Conservation (phyloP, 1,140 invertebrate species). For the Drosophila nikananu region DNA sequence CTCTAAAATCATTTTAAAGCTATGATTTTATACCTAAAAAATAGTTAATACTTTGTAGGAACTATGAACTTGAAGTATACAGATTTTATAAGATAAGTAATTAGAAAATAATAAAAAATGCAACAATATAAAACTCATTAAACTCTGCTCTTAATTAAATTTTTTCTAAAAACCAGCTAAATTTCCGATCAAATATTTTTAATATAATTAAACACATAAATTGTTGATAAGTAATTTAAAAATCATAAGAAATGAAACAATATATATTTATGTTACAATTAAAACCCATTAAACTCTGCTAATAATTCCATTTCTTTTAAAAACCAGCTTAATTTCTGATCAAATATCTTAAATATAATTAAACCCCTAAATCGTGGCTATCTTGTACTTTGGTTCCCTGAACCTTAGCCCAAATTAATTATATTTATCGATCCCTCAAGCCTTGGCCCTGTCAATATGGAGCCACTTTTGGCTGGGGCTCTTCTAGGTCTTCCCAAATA, state of each 20-base stretch:
- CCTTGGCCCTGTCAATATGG: constrained; percentile 26
- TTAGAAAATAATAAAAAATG: neutral
- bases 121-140: too few relatives aligned
- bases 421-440: constrained; percentile 11
- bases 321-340: neutral
- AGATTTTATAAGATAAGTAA: too few relatives aligned
- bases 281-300: neutral
- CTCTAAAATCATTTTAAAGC: too few relatives aligned
- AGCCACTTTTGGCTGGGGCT: constrained; percentile 1
- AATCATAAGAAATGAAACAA: neutral
- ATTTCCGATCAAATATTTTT: neutral
- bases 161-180: neutral
- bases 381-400: neutral
- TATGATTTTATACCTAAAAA: too few relatives aligned
- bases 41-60: too few relatives aligned
- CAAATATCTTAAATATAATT: neutral
- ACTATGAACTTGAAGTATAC: too few relatives aligned
- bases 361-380: neutral
- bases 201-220: neutral
- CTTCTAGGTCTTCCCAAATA: constrained; percentile 68
- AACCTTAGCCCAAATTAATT: constrained; percentile 18
- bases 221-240: too few relatives aligned
- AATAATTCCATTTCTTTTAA: neutral
- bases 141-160: neutral
- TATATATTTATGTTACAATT: neutral